These are phyloP conservation scores for Alexandromys oeconomus DNA, from an alignment of 2,797 vertebrate genomes.

Conservation along the genomic window DNA sequence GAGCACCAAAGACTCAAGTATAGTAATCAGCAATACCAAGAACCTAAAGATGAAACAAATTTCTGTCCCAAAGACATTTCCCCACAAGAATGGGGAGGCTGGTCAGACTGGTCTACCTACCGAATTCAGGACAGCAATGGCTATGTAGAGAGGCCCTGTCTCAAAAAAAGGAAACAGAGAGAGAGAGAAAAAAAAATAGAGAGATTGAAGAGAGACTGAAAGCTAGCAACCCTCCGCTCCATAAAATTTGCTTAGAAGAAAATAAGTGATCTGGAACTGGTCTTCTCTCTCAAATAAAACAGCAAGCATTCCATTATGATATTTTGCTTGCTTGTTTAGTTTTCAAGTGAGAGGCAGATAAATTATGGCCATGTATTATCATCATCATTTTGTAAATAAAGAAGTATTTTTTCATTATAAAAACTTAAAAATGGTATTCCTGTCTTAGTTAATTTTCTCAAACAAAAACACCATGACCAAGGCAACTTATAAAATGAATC, in stretches of 20 bases:
- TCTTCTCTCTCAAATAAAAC: constrained; percentile 35
- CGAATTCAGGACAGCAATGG: not conserved
- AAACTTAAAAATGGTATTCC: constrained; percentile 41
- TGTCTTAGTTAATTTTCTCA: not conserved
- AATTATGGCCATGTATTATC: constrained; percentile 28
- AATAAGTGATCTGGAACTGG: constrained; percentile 39
- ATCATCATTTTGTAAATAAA: constrained; percentile 29
- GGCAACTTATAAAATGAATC: not conserved
- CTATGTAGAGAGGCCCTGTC: not conserved
- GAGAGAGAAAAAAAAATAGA: not conserved
- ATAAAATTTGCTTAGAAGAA: constrained; percentile 16
- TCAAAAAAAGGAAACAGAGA: not conserved
- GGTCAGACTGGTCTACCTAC: not conserved
- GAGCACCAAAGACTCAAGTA: constrained; percentile 8
- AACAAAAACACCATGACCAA: not conserved
- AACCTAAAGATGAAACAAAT: constrained; percentile 22
- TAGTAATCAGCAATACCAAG: not conserved
- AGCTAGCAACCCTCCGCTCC: not conserved
- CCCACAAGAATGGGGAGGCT: not conserved
- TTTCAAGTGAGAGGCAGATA: constrained; percentile 39
- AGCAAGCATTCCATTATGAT: constrained; percentile 12
- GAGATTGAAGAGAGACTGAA: not conserved
- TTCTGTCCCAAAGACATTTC: constrained; percentile 1
- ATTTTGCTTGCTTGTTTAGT: not conserved
- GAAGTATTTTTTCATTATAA: constrained; percentile 39